These are phyloP conservation scores for Corydoras sp. DNA, from an alignment of 2,113 vertebrate genomes.

Conservation along the genomic window DNA sequence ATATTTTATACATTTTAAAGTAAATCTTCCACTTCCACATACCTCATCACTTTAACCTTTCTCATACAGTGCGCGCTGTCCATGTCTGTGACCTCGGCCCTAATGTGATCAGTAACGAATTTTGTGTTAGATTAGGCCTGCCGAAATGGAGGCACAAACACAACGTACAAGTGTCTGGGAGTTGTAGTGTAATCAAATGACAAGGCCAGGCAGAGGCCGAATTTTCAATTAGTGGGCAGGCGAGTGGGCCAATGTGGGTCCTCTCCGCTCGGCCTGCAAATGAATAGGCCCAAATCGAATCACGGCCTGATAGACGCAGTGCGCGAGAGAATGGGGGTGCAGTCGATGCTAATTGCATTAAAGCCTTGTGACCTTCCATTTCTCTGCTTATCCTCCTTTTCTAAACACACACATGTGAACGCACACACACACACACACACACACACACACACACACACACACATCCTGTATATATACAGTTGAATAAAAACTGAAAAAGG, in stretches of 20 bases:
- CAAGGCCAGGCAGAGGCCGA: slow-evolving; percentile 84
- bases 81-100: slow-evolving; percentile 76
- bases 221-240: slow-evolving; percentile 74
- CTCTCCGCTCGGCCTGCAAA: slow-evolving; percentile 85
- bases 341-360: slow-evolving; percentile 91
- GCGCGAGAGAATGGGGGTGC: slow-evolving; percentile 70
- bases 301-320: slow-evolving; percentile 85
- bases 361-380: slow-evolving; percentile 79
- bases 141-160: slow-evolving; percentile 85
- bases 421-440: too few species aligned
- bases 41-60: slow-evolving; percentile 22
- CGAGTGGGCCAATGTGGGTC: slow-evolving; percentile 75
- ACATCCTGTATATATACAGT: too few species aligned
- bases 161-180: slow-evolving; percentile 85
- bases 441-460: too few species aligned
- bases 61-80: slow-evolving; percentile 69
- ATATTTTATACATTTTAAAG: neutral
- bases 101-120: slow-evolving; percentile 92
- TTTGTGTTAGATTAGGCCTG: slow-evolving; percentile 89
- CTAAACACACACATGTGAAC: neutral
- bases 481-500: too few species aligned
- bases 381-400: slow-evolving; percentile 59
- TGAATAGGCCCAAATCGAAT: slow-evolving; percentile 91
- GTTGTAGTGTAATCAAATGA: slow-evolving; percentile 89
- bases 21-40: slow-evolving; percentile 20